Percentiles rank a stretch among this genome's conserved stretches.
phyloP scores from a whole-genome alignment of 2,797 vertebrate genomes.

The Hypotaenidia okinawae region DNA sequence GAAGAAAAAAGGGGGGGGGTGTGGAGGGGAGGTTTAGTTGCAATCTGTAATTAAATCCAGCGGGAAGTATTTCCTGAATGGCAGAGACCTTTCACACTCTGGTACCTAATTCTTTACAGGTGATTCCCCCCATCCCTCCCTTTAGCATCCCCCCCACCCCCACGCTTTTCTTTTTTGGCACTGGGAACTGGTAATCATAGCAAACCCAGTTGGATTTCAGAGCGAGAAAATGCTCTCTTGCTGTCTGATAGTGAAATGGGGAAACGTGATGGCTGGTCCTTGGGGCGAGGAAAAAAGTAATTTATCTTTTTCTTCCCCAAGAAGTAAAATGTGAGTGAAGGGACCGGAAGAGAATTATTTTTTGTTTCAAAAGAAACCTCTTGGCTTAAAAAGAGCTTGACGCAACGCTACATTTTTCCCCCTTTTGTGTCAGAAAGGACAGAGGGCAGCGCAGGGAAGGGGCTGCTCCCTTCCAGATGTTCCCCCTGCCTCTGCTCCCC shows the following conservation, averaged over 20 bases:
- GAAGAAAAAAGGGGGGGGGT: too few relatives aligned
- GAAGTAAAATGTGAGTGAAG: not conserved
- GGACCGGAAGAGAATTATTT: not conserved
- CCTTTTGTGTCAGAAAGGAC: not conserved
- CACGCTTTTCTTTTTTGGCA: not conserved
- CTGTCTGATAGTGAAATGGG: slow-evolving; percentile 33
- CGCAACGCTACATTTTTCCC: accelerated
- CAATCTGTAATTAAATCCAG: slow-evolving; percentile 90
- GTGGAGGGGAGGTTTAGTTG: slow-evolving; percentile 71
- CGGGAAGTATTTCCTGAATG: slow-evolving; percentile 85
- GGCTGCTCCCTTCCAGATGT: not conserved
- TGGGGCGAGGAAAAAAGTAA: not conserved
- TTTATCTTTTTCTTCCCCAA: not conserved
- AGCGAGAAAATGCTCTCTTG: slow-evolving; percentile 45
- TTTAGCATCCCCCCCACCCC: not conserved
- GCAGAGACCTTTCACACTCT: slow-evolving; percentile 75
- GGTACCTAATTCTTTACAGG: slow-evolving; percentile 79
- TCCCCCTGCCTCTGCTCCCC: not conserved
- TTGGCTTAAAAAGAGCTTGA: not conserved
- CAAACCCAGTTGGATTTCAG: slow-evolving; percentile 54
- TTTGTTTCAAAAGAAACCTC: not conserved
- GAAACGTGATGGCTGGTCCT: not conserved
- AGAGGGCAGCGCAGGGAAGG: accelerated
- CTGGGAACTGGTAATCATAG: slow-evolving; percentile 61
- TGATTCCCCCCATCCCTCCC: slow-evolving; percentile 13